phyloP scores from a whole-genome alignment of 2,113 vertebrate species.

The Tenebrosternarchus preto region DNA sequence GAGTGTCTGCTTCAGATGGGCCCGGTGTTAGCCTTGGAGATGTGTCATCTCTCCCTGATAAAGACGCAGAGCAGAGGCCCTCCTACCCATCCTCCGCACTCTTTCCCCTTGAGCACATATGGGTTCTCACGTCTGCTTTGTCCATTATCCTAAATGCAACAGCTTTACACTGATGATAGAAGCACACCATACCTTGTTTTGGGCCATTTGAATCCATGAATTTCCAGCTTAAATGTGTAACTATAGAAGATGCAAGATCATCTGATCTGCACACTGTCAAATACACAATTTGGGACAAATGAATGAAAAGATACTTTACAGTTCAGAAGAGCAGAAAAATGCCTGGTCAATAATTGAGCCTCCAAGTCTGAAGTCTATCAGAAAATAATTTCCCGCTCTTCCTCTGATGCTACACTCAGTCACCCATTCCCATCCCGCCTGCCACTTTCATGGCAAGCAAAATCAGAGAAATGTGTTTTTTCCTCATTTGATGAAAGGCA shows the following conservation, averaged over 20 bases:
- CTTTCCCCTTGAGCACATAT: slow-evolving; percentile 16
- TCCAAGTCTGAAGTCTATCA: slow-evolving; percentile 19
- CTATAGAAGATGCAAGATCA: background rate
- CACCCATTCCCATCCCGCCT: slow-evolving; percentile 31
- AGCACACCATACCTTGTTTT: background rate
- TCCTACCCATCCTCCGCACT: too few species aligned
- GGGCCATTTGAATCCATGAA: background rate
- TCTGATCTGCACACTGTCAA: background rate
- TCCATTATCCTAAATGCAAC: slow-evolving; percentile 15
- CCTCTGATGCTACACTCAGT: slow-evolving; percentile 28
- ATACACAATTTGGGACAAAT: background rate
- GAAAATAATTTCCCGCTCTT: slow-evolving; percentile 24
- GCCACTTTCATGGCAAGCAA: slow-evolving; percentile 45
- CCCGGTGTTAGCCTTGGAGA: slow-evolving; percentile 26
- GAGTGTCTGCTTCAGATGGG: slow-evolving; percentile 54
- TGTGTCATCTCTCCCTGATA: slow-evolving; percentile 31
- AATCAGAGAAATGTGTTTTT: slow-evolving; percentile 46
- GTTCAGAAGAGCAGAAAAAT: background rate
- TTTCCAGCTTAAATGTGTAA: slow-evolving; percentile 14
- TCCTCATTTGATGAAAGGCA: slow-evolving; percentile 46
- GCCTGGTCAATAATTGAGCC: background rate
- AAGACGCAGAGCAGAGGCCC: background rate
- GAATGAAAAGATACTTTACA: background rate
- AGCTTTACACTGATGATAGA: background rate
- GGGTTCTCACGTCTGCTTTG: slow-evolving; percentile 8